Evolutionary conservation across 2,888 invertebrate genomes (phyloP).

Genomic region (Melipona beecheii): DNA sequence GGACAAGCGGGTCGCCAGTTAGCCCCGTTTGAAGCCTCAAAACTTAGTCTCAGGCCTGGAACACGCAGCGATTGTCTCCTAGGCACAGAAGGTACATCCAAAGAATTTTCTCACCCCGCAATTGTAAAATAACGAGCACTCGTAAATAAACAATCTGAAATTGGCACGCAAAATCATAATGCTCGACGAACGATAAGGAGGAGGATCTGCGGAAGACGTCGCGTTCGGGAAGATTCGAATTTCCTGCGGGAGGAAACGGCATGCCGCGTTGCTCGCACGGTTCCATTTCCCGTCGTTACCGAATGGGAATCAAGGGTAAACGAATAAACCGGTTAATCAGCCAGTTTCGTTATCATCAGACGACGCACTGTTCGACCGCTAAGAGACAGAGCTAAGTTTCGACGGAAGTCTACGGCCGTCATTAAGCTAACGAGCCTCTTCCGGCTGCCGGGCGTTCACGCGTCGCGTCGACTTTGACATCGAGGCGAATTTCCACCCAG

Average conservation of each 20-base stretch:
- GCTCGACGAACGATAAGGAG: not conserved
- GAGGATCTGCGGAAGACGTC: not conserved
- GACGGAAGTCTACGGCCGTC: conserved; percentile 63
- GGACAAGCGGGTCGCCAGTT: too few relatives aligned
- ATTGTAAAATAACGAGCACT: too few relatives aligned
- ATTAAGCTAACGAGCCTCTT: conserved; percentile 72
- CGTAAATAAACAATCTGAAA: too few relatives aligned
- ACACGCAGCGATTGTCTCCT: too few relatives aligned
- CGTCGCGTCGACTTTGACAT: conserved; percentile 48
- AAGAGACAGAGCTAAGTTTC: conserved; percentile 37
- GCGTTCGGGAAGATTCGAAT: too few relatives aligned
- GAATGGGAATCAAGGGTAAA: conserved; percentile 36
- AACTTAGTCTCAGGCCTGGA: too few relatives aligned
- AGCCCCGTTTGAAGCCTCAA: too few relatives aligned
- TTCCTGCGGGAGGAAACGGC: conserved; percentile 15
- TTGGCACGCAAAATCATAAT: too few relatives aligned
- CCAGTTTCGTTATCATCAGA: conserved; percentile 41
- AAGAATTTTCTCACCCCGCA: too few relatives aligned
- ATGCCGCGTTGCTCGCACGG: not conserved
- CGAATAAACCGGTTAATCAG: conserved; percentile 53
- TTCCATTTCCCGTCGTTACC: conserved; percentile 34
- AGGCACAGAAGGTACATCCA: too few relatives aligned
- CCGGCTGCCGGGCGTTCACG: conserved; percentile 41
- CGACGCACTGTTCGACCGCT: conserved; percentile 19
- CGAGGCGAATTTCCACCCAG: conserved; percentile 8